A percentile compares a stretch with the other conserved stretches of the same genome.
phyloP scores from a whole-genome alignment of 2,113 vertebrate genomes.

The Nanorana parkeri region DNA sequence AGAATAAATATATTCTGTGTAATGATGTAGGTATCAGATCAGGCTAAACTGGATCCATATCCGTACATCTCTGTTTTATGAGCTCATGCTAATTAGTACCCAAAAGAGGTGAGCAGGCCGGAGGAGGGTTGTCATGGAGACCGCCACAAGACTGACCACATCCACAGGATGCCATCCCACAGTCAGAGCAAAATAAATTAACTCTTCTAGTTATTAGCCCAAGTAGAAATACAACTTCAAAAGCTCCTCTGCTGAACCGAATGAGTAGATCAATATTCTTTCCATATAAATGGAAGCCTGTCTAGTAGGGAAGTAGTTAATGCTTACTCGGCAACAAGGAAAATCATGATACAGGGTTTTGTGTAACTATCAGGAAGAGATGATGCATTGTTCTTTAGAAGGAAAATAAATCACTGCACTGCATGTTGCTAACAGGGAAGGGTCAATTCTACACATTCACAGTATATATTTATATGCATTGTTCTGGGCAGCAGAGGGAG shows the following conservation, averaged over 20 bases:
- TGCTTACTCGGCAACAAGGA: not conserved
- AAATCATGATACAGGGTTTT: not conserved
- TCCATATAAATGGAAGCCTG: not conserved
- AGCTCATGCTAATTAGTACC: conserved; percentile 40
- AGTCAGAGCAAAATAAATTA: conserved; percentile 24
- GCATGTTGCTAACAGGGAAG: not conserved
- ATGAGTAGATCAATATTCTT: not conserved
- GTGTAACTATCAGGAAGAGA: not conserved
- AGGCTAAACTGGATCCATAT: not conserved
- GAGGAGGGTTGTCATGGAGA: conserved; percentile 12
- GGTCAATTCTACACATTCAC: not conserved
- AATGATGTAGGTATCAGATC: not conserved
- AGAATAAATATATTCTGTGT: not conserved
- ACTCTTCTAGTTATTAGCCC: not conserved
- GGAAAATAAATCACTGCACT: conserved; percentile 17
- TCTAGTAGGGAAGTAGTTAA: not conserved
- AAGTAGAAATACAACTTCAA: not conserved
- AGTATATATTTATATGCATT: conserved; percentile 21
- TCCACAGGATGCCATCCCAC: conserved; percentile 46
- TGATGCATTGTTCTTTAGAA: conserved; percentile 1
- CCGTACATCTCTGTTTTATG: not conserved
- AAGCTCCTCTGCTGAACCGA: not conserved
- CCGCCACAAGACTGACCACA: conserved; percentile 52
- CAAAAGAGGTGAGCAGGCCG: conserved; percentile 41
- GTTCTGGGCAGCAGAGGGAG: not conserved